Evolutionary conservation across 2,113 vertebrate species (phyloP).

Genomic region (Epinephelus fuscoguttatus): DNA sequence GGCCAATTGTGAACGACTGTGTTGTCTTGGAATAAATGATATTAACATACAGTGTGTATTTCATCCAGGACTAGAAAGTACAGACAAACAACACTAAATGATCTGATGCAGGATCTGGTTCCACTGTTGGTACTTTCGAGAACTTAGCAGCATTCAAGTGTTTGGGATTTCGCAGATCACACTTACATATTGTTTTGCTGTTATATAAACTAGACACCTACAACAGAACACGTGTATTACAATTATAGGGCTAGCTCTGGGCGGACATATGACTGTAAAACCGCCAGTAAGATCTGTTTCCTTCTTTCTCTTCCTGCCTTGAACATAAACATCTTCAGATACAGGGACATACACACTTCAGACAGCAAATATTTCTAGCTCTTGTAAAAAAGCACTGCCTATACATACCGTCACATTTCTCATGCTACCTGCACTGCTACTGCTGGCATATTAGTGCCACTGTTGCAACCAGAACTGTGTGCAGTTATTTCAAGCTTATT

Average conservation of each 20-base stretch:
- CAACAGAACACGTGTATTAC: not conserved
- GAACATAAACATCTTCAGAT: constrained; percentile 3
- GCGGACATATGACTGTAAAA: not conserved
- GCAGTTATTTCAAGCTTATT: not conserved
- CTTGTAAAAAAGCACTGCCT: no score
- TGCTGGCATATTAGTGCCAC: not conserved
- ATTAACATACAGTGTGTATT: not conserved
- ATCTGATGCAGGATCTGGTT: not conserved
- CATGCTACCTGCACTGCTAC: not conserved
- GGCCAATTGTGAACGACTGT: not conserved
- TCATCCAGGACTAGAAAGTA: not conserved
- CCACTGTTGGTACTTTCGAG: not conserved
- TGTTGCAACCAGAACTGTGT: not conserved
- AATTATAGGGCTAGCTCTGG: not conserved
- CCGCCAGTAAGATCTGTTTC: not conserved
- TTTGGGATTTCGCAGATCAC: not conserved
- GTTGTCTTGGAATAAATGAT: not conserved
- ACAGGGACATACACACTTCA: not conserved
- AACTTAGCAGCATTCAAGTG: not conserved
- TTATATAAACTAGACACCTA: not conserved
- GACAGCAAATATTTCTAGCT: no score
- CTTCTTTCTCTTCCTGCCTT: not conserved
- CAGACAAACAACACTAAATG: not conserved
- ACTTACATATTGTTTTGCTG: not conserved
- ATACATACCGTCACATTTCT: no score